These are phyloP conservation scores for Catalaphyllia jardinei DNA, from an alignment of 64 coral and sea anemone species.

Conservation along the genomic window DNA sequence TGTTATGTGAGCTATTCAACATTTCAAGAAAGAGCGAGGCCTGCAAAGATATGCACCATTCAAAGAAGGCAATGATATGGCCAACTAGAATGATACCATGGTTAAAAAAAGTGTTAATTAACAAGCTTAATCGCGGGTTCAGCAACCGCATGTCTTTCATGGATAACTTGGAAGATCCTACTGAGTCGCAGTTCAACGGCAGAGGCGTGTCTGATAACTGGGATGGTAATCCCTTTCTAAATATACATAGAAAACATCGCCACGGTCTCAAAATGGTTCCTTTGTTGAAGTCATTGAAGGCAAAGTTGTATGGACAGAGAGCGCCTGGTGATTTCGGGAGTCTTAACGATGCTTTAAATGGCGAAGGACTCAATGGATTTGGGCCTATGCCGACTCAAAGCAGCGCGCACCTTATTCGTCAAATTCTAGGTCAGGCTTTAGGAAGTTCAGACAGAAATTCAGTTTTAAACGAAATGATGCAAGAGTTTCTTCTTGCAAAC, in stretches of 20 bases:
- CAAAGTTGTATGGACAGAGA: conserved; percentile 42
- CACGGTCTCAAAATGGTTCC: conserved; percentile 73
- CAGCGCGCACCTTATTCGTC: conserved; percentile 45
- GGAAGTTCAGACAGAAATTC: conserved; percentile 79
- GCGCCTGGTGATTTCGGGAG: conserved; percentile 14
- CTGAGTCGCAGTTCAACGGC: conserved; percentile 12
- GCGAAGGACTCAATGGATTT: conserved; percentile 47
- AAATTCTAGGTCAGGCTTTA: conserved; percentile 69
- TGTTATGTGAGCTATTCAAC: conserved; percentile 7
- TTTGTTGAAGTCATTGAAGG: conserved; percentile 69
- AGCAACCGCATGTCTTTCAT: conserved; percentile 33
- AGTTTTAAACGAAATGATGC: conserved; percentile 90
- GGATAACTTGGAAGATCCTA: conserved; percentile 48
- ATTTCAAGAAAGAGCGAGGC: conserved; percentile 8
- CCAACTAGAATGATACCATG: conserved; percentile 92
- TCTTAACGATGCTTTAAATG: conserved; percentile 32
- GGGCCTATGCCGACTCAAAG: conserved; percentile 46
- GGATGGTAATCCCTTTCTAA: conserved; percentile 42
- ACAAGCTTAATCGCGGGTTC: conserved; percentile 46
- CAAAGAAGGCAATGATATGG: conserved; percentile 98
- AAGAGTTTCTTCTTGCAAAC: conserved; percentile 82
- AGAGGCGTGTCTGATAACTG: conserved; percentile 69
- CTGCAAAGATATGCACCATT: conserved; percentile 27
- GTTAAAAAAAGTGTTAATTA: conserved; percentile 73
- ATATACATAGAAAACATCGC: conserved; percentile 16